Evolutionary conservation across 1,140 invertebrate genomes (phyloP).

Genomic region (Diachasma alloeum): DNA sequence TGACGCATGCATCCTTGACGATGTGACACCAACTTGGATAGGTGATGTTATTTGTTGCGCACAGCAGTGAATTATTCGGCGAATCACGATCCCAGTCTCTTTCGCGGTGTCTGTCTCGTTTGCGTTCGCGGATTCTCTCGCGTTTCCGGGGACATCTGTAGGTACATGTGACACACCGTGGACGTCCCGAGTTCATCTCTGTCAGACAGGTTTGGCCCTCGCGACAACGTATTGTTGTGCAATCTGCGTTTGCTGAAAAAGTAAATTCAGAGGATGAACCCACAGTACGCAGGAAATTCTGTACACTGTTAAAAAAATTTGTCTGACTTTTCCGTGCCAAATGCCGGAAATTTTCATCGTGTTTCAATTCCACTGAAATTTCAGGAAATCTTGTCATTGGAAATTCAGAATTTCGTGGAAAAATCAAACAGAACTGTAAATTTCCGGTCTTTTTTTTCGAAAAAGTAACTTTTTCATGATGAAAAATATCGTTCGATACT

Average conservation of each 20-base stretch:
- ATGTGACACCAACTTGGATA: constrained; percentile 90
- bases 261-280: constrained; percentile 12
- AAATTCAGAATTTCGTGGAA: too few relatives aligned
- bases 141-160: constrained; percentile 65
- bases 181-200: constrained; percentile 74
- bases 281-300: neutral
- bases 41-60: constrained; percentile 83
- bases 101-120: constrained; percentile 34
- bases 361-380: too few relatives aligned
- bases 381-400: too few relatives aligned
- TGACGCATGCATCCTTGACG: constrained; percentile 82
- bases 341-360: too few relatives aligned
- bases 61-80: constrained; percentile 68
- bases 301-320: too few relatives aligned
- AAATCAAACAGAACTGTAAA: too few relatives aligned
- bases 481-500: too few relatives aligned
- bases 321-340: too few relatives aligned
- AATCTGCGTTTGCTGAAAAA: constrained; percentile 76
- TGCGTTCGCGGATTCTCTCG: constrained; percentile 55
- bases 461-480: too few relatives aligned
- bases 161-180: constrained; percentile 81
- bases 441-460: too few relatives aligned
- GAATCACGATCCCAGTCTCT: constrained; percentile 59
- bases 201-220: constrained; percentile 79
- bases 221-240: constrained; percentile 77